Base-by-base conservation (phyloP, 2,113 vertebrate genomes). In the Chloropsis cyanopogon region DNA sequence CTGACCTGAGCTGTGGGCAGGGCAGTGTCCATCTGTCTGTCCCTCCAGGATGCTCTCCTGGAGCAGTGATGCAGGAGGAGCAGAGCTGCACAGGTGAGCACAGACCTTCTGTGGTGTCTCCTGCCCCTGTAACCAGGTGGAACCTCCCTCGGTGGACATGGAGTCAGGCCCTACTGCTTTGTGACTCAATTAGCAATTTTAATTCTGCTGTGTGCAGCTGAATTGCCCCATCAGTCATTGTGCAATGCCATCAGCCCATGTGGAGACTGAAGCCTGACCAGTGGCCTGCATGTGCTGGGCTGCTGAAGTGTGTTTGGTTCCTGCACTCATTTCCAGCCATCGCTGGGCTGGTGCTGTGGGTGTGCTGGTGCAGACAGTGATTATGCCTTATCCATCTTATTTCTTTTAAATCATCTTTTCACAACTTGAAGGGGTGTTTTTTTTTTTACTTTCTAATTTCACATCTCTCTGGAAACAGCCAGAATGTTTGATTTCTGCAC, bases 401-500 rank as follows among this genome's bases (percentile, higher is more conserved):
- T 41, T 71, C 39, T 63, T 89, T 31, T 21, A 84, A 52, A 64
- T 63, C 0, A 11, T 73, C 78, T 93, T 88, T 92, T n/a, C 28
- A 41, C 0, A 0, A 24, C 47, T 72, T 50, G 59, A 35, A 33
- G 33, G 41, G 31, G 7, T 83, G 11, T 2, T 11, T 59, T 69
- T 11, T 59, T 69, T 7, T 11, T 59, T 21, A 24, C 16, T 81
- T 84, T 88, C 46, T 56, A 56, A 85, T 91, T 85, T 93, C 39
- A 6, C 31, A 10, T 33, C 46, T 76, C 60, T 59, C 22, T 65
- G 37, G 82, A 63, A 92, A 29, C 31, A 76, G 59, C 4, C 59
- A 70, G 77, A 90, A 61, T 60, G 42, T 93, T 88, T 94, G 77
- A 44, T 92, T 92, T 64, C 65, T 80, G 53, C n/a, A 10, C 24